Evolutionary conservation across 2,888 invertebrate species (phyloP).

Genomic region (Creontiades dilutus): DNA sequence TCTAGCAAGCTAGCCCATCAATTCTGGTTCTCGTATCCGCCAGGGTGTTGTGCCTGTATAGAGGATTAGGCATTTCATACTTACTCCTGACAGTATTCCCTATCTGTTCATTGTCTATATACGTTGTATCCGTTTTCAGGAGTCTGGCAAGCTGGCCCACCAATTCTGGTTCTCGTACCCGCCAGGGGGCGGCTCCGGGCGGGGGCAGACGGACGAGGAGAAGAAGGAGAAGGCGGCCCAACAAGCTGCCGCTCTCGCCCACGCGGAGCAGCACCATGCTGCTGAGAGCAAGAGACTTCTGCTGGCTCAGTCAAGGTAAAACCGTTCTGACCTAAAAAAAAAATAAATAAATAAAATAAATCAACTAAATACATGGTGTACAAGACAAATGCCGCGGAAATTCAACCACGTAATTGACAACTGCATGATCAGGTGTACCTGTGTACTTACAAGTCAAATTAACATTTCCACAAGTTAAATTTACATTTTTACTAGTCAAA

Average conservation of each 20-base stretch:
- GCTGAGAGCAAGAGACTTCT: slow-evolving; percentile 72
- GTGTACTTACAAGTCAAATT: too few species aligned
- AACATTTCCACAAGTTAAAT: too few species aligned
- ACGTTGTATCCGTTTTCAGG: too few species aligned
- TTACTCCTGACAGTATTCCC: too few species aligned
- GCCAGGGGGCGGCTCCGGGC: slow-evolving; percentile 82
- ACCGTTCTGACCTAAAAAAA: background rate
- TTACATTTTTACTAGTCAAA: too few species aligned
- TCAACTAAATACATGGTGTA: background rate
- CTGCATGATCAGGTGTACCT: too few species aligned
- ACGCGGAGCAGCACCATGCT: slow-evolving; percentile 79
- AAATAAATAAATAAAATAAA: background rate
- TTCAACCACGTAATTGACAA: background rate
- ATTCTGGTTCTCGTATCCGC: slow-evolving; percentile 92
- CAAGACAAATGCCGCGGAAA: too few species aligned
- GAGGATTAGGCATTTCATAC: too few species aligned
- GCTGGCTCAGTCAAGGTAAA: slow-evolving; percentile 72
- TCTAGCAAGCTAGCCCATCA: slow-evolving; percentile 88
- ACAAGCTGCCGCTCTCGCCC: slow-evolving; percentile 74
- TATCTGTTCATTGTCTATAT: too few species aligned
- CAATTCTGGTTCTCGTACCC: slow-evolving; percentile 92
- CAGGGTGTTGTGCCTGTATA: slow-evolving; percentile 82
- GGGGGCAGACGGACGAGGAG: slow-evolving; percentile 83
- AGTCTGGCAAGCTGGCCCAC: slow-evolving; percentile 86
- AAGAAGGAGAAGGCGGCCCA: slow-evolving; percentile 78